Conservation (phyloP, 1,140 invertebrate genomes). For the Neodiprion lecontei region DNA sequence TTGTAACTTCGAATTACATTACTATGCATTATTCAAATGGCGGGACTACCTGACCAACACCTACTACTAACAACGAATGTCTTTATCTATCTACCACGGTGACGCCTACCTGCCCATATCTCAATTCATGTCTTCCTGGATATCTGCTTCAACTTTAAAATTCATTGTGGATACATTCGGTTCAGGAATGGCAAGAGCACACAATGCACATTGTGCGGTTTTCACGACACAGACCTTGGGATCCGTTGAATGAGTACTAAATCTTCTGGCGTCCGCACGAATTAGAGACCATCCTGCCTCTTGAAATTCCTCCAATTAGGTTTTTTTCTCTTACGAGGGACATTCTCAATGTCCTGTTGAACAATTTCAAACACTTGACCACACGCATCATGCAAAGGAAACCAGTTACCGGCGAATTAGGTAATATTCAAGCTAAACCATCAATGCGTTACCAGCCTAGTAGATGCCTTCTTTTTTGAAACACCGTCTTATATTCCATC, state of each 20-base stretch:
- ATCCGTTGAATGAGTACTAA: background rate
- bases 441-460: no score
- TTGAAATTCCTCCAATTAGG: no score
- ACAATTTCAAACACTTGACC: no score
- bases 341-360: no score
- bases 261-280: background rate
- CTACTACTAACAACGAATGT: conserved; percentile 3
- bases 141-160: background rate
- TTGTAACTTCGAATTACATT: background rate
- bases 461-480: no score
- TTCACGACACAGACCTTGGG: background rate
- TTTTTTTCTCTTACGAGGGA: no score
- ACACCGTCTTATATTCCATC: no score
- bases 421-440: no score
- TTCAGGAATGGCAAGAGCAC: background rate
- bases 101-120: background rate
- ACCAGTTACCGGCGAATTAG: no score
- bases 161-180: background rate
- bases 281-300: no score
- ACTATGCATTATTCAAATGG: conserved; percentile 16
- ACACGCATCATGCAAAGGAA: no score
- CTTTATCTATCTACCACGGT: background rate
- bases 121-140: background rate
- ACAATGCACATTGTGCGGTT: background rate
- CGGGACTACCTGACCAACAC: conserved; percentile 7